Percentiles rank a stretch among this genome's conserved stretches.
phyloP scores from a whole-genome alignment of 2,113 vertebrate species.

The Suricata suricatta region DNA sequence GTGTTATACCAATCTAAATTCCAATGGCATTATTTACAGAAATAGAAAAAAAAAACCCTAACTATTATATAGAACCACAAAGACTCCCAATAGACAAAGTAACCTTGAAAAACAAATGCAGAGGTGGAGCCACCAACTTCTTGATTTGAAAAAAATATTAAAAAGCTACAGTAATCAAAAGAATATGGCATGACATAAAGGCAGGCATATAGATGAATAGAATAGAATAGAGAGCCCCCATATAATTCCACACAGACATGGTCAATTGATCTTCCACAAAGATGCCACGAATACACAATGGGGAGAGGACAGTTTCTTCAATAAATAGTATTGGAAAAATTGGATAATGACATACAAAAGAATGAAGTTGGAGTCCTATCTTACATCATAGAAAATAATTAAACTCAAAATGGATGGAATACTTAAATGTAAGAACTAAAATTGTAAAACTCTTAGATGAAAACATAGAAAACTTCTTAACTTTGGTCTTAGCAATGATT shows the following conservation, averaged over 20 bases:
- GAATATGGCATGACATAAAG: not conserved
- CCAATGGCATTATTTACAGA: not conserved
- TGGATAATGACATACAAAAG: not conserved
- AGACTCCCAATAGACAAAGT: not conserved
- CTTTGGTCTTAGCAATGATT: not conserved
- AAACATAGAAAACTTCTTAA: not conserved
- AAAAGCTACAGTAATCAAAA: not conserved
- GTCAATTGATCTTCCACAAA: not conserved
- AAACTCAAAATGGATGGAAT: not conserved
- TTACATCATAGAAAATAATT: not conserved
- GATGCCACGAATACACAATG: not conserved
- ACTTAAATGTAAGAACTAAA: not conserved
- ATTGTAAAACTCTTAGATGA: not conserved
- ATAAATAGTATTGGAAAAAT: not conserved
- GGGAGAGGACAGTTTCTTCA: not conserved
- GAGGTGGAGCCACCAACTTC: not conserved
- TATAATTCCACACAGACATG: not conserved
- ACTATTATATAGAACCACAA: not conserved
- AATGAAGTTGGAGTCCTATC: not conserved
- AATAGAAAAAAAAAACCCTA: not conserved
- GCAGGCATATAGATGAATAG: not conserved
- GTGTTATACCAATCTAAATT: not conserved
- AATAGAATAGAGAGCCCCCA: not conserved
- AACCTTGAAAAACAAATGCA: not conserved
- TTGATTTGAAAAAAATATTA: not conserved